These are phyloP conservation scores for Rhinogobius similis DNA, from an alignment of 2,113 vertebrate genomes.

Conservation along the genomic window DNA sequence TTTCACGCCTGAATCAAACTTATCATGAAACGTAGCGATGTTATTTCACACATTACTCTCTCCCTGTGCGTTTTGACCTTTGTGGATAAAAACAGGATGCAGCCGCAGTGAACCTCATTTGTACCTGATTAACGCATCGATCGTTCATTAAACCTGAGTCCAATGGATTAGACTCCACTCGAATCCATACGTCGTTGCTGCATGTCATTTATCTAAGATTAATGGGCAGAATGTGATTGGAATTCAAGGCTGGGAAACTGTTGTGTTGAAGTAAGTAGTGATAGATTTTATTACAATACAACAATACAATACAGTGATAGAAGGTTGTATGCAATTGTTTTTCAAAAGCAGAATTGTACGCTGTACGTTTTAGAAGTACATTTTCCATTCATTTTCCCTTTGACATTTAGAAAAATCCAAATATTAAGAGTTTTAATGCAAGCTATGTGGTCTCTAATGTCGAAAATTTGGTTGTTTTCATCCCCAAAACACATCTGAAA, in stretches of 20 bases:
- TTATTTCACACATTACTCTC: background rate
- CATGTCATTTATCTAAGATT: background rate
- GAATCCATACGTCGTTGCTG: slow-evolving; percentile 35
- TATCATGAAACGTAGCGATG: background rate
- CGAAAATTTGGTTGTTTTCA: no score
- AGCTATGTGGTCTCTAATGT: no score
- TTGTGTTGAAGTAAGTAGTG: no score
- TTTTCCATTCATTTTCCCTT: no score
- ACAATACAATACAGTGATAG: no score
- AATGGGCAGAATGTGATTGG: background rate
- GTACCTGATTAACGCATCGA: slow-evolving; percentile 35
- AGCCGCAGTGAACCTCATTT: slow-evolving; percentile 32
- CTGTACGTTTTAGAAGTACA: no score
- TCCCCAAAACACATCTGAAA: no score
- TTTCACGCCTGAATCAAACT: background rate
- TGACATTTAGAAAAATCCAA: no score
- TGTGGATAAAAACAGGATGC: slow-evolving; percentile 30
- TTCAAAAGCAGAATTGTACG: no score
- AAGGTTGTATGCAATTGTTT: no score
- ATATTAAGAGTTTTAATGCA: no score
- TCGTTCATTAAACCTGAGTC: slow-evolving; percentile 38
- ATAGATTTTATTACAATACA: background rate
- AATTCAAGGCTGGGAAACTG: no score
- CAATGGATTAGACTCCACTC: slow-evolving; percentile 20
- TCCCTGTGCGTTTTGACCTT: slow-evolving; percentile 37